Base-by-base conservation (phyloP, 2,888 invertebrate genomes). In the Euzophera pinguis region DNA sequence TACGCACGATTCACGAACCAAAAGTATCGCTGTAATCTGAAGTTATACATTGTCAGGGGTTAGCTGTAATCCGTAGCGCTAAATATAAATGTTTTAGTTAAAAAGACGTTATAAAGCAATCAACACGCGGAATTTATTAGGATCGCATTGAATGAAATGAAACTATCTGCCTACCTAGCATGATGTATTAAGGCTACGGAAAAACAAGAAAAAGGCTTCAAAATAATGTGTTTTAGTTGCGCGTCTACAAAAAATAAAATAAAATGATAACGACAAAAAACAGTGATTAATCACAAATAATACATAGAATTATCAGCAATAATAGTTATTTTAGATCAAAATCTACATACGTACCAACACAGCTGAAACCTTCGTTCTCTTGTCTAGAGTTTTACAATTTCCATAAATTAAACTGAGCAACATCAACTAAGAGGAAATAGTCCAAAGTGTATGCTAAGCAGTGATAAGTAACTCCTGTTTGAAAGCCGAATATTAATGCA, bases 401-500 rank as follows among this genome's bases (percentile, higher is more conserved):
- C n/a, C 37, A 39, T 38, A 47, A 39, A 32, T 42, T 42, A 17
- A 38, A 39, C 41, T 10, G n/a, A 43, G 12, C 17, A 50, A 32
- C 14, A 53, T 51, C 50, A 52, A 52, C 47, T 53, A 34, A 47
- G 45, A 51, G 54, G 54, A 55, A 55, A 57, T 55, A 54, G 60
- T 55, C 64, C 57, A 60, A 67, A 73, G 67, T 67, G 68, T 75
- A 78, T 75, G 73, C 71, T 73, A 74, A 78, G 75, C 71, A 74
- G 71, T 67, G 78, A 78, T 81, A 81, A 85, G 81, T 81, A 82
- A 84, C 81, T 86, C 81, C 73, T 76, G 78, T 76, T 78, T 77
- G 74, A 74, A 80, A 78, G 79, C 78, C 76, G 84, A 85, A 85
- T 87, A 83, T 84, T 85, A 87, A 88, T 85, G 84, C 78, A 80